A percentile compares a stretch with the other conserved stretches of the same genome.
Conservation (phyloP, 2,113 vertebrate species). For the Indri indri region DNA sequence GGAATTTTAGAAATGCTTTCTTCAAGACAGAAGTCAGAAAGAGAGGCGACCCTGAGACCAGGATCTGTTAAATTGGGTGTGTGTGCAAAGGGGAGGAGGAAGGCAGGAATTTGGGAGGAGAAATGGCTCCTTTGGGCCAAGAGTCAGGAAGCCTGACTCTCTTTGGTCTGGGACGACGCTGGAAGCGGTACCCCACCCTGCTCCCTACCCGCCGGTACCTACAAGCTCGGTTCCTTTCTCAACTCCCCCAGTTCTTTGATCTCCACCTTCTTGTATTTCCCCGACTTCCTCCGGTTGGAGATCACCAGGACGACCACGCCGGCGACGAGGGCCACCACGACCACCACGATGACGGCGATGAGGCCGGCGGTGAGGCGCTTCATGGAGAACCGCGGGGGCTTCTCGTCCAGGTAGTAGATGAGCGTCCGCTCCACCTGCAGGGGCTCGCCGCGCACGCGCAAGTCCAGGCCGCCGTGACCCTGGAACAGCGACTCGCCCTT, state of each 20-base stretch:
- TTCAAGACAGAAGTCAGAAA: not conserved
- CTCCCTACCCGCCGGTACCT: not conserved
- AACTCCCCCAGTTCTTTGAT: slow-evolving; percentile 87
- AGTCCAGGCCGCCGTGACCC: not conserved
- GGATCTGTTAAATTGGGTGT: not conserved
- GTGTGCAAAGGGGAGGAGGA: not conserved
- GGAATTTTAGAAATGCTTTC: slow-evolving; percentile 34
- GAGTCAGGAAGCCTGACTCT: not conserved
- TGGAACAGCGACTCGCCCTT: slow-evolving; percentile 85
- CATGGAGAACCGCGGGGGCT: slow-evolving; percentile 88
- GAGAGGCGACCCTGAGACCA: not conserved
- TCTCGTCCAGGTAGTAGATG: slow-evolving; percentile 91
- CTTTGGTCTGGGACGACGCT: not conserved
- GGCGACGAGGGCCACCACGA: slow-evolving; percentile 81
- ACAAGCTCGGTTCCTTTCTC: slow-evolving; percentile 68
- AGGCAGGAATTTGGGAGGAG: not conserved
- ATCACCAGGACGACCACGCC: slow-evolving; percentile 86
- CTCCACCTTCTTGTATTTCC: slow-evolving; percentile 86
- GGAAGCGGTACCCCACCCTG: not conserved
- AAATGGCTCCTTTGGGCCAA: not conserved
- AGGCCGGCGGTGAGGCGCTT: slow-evolving; percentile 86
- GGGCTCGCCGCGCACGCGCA: slow-evolving; percentile 69
- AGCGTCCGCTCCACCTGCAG: slow-evolving; percentile 84
- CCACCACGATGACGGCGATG: slow-evolving; percentile 88
- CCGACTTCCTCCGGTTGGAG: slow-evolving; percentile 65